Conservation (phyloP, 2,113 vertebrate species). For the Rhipidura dahli region DNA sequence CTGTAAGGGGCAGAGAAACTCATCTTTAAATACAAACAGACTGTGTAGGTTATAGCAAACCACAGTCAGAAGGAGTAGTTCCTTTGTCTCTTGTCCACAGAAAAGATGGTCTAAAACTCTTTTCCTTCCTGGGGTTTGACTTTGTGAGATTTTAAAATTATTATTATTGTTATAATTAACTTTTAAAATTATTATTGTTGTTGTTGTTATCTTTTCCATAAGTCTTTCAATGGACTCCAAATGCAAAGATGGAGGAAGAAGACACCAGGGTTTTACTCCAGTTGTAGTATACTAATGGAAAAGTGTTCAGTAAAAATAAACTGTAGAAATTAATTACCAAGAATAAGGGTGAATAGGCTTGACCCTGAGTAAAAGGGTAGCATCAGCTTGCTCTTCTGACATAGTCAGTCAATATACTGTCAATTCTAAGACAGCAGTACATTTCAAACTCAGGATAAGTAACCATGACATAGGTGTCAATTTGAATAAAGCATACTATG, state of each 20-base stretch:
- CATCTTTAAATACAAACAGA: not conserved
- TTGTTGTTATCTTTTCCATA: not conserved
- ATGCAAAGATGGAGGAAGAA: not conserved
- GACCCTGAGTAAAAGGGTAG: not conserved
- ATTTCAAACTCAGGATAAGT: not conserved
- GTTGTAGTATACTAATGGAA: not conserved
- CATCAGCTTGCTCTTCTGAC: not conserved
- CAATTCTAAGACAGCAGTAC: not conserved
- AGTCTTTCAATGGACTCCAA: not conserved
- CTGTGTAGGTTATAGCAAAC: not conserved
- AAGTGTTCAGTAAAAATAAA: not conserved
- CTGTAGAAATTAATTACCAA: not conserved
- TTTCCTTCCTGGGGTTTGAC: not conserved
- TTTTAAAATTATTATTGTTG: not conserved
- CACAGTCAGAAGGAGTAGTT: not conserved
- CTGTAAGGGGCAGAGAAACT: not conserved
- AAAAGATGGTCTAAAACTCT: not conserved
- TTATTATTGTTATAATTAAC: not conserved
- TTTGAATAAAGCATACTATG: not conserved
- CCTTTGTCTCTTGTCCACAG: not conserved
- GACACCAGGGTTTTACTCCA: not conserved
- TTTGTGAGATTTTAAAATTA: not conserved
- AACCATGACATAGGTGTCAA: not conserved
- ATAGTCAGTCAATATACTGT: not conserved
- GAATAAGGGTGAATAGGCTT: not conserved